Conservation (phyloP, 1,140 invertebrate genomes). For the Zaprionus inermis region DNA sequence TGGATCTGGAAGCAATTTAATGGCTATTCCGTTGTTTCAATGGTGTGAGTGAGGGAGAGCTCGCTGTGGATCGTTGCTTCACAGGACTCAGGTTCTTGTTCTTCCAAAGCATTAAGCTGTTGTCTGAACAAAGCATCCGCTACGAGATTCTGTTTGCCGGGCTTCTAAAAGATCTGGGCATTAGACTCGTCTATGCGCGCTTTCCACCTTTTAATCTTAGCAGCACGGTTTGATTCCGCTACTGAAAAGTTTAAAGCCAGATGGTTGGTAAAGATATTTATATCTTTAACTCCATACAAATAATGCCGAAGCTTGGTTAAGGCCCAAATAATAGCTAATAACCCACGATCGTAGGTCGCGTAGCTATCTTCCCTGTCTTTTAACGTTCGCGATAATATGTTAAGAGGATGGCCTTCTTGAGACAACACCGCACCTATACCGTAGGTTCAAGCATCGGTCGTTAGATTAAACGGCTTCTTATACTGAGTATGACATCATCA, state of each 20-base stretch:
- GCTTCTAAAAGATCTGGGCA: conserved; percentile 62
- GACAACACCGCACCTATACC: too few relatives aligned
- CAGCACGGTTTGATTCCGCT: conserved; percentile 38
- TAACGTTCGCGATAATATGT: background rate
- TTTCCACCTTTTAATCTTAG: too few relatives aligned
- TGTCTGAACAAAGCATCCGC: conserved; percentile 57
- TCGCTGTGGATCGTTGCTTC: background rate
- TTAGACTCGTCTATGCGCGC: conserved; percentile 25
- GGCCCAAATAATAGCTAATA: too few relatives aligned
- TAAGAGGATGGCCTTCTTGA: too few relatives aligned
- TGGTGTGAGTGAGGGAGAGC: too few relatives aligned
- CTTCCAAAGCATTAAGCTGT: conserved; percentile 17
- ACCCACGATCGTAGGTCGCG: conserved; percentile 5
- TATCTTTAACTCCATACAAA: too few relatives aligned
- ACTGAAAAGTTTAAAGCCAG: conserved; percentile 17
- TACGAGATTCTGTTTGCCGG: conserved; percentile 58
- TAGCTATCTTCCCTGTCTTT: conserved; percentile 7
- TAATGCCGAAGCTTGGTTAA: too few relatives aligned
- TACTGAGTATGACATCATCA: too few relatives aligned
- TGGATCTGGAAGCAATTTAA: too few relatives aligned
- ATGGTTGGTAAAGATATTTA: conserved; percentile 24
- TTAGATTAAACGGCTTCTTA: too few relatives aligned
- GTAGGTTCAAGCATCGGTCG: too few relatives aligned
- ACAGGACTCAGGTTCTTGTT: background rate
- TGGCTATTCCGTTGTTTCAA: too few relatives aligned